Conservation (phyloP, 2,113 vertebrate genomes). For the Crotalus horridus region DNA sequence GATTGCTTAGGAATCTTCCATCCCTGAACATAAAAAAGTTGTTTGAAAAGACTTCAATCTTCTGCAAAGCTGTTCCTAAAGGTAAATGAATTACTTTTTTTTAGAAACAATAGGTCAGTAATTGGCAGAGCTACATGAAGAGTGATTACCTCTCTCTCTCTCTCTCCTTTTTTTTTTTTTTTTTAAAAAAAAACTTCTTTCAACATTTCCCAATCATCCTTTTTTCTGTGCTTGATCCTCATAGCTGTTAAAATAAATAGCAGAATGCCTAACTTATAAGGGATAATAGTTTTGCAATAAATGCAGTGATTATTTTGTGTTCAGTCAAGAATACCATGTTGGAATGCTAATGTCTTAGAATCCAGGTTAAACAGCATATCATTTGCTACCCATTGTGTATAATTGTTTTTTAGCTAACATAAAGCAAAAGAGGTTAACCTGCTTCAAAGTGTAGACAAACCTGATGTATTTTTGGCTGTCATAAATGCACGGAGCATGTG, state of each 20-base stretch:
- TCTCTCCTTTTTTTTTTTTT: too few relatives aligned
- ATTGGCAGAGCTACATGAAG: slow-evolving; percentile 11
- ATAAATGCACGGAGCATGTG: not conserved
- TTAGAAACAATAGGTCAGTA: slow-evolving; percentile 3
- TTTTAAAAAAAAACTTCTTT: not conserved
- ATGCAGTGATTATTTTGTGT: not conserved
- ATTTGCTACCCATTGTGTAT: not conserved
- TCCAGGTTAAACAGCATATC: not conserved
- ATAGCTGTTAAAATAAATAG: not conserved
- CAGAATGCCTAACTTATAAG: not conserved
- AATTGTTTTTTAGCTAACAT: not conserved
- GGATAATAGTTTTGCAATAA: not conserved
- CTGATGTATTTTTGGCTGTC: not conserved
- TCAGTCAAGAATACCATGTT: not conserved
- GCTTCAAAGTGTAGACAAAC: not conserved
- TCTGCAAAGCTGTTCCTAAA: slow-evolving; percentile 10
- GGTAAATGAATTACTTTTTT: slow-evolving; percentile 12
- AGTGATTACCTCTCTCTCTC: not conserved
- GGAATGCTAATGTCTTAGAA: not conserved
- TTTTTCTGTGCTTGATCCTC: not conserved
- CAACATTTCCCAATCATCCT: not conserved
- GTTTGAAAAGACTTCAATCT: slow-evolving; percentile 24
- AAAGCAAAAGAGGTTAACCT: not conserved
- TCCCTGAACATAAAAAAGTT: not conserved
- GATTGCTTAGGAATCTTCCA: not conserved